These are phyloP conservation scores for Trissonchulus latispiculum DNA, from an alignment of 2,888 invertebrate genomes.

Conservation along the genomic window DNA sequence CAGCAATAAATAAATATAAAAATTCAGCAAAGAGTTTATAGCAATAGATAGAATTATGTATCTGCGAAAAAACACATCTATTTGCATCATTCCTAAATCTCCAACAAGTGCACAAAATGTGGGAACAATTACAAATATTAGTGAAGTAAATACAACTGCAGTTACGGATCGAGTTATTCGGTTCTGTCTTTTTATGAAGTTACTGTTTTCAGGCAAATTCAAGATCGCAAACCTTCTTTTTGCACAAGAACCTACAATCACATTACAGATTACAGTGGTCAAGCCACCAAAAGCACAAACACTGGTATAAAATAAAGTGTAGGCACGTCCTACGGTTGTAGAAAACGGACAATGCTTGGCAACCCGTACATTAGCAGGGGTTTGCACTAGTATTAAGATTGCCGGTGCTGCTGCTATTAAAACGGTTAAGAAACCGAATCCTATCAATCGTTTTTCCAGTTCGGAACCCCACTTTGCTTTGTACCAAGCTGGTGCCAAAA, in stretches of 20 bases:
- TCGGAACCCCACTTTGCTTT: background rate
- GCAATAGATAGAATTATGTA: background rate
- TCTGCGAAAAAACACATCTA: background rate
- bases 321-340: background rate
- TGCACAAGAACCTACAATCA: background rate
- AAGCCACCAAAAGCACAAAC: background rate
- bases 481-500: background rate
- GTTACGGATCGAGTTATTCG: background rate
- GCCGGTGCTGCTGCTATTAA: background rate
- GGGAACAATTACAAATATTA: background rate
- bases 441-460: background rate
- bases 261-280: background rate
- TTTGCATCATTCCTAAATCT: background rate
- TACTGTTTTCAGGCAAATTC: background rate
- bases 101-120: background rate
- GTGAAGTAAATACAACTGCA: background rate
- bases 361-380: background rate
- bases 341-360: background rate
- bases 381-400: background rate
- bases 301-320: background rate
- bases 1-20: background rate
- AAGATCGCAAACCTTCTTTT: background rate
- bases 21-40: background rate
- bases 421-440: background rate
- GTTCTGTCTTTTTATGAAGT: background rate